These are phyloP conservation scores for Drosophila leontia DNA, from an alignment of 1,140 invertebrate genomes.

Conservation along the genomic window DNA sequence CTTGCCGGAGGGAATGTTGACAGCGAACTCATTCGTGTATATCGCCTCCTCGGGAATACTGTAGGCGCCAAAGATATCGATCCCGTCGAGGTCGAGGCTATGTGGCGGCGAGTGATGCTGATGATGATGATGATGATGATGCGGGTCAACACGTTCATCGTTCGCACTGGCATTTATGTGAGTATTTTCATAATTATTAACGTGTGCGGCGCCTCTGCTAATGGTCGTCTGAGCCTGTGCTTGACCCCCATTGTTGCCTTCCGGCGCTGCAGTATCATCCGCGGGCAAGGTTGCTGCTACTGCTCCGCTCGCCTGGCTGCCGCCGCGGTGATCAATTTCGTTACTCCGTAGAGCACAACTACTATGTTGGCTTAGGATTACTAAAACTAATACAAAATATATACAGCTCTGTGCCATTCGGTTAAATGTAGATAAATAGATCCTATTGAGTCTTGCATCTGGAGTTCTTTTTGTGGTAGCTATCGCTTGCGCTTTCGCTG, in stretches of 20 bases:
- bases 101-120: too few species aligned
- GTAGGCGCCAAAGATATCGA: slow-evolving; percentile 76
- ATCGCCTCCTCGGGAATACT: slow-evolving; percentile 81
- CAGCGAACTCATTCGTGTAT: slow-evolving; percentile 89
- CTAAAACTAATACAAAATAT: slow-evolving; percentile 82
- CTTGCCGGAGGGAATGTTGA: slow-evolving; percentile 87
- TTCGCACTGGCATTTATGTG: slow-evolving; percentile 35
- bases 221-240: slow-evolving; percentile 28
- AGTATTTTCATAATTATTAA: slow-evolving; percentile 41
- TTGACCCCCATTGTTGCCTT: slow-evolving; percentile 19
- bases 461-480: slow-evolving; percentile 34
- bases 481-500: slow-evolving; percentile 22
- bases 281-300: slow-evolving; percentile 2
- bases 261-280: neutral
- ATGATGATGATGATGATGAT: neutral
- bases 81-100: slow-evolving; percentile 42
- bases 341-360: slow-evolving; percentile 59
- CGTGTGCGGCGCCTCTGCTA: slow-evolving; percentile 2
- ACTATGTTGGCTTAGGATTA: slow-evolving; percentile 65
- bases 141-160: slow-evolving; percentile 16
- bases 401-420: slow-evolving; percentile 77
- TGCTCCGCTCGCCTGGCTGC: too few species aligned
- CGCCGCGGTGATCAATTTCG: slow-evolving; percentile 28
- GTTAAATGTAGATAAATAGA: slow-evolving; percentile 74
- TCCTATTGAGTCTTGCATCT: slow-evolving; percentile 66